These are phyloP conservation scores for Camponotus fellah DNA, from an alignment of 2,888 invertebrate genomes.

Conservation along the genomic window DNA sequence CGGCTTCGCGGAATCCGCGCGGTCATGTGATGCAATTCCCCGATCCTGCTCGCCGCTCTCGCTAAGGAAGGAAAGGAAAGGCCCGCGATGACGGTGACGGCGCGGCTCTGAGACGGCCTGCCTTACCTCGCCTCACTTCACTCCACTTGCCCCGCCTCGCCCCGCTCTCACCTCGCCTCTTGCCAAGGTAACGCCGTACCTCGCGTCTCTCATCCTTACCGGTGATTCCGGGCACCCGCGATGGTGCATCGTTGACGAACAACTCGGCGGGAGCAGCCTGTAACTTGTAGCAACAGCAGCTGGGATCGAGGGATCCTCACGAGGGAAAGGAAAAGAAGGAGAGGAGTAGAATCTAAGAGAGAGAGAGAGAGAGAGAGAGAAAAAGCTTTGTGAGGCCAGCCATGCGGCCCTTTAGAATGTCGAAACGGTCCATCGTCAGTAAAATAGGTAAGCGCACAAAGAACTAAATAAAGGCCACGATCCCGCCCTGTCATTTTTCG, in stretches of 20 bases:
- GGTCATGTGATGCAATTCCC: slow-evolving; percentile 7
- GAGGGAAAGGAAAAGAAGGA: not conserved
- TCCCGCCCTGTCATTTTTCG: slow-evolving; percentile 15
- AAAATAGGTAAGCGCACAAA: slow-evolving; percentile 58
- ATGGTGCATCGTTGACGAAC: slow-evolving; percentile 20
- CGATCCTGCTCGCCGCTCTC: not conserved
- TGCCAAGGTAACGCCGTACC: not conserved
- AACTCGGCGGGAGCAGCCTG: slow-evolving; percentile 24
- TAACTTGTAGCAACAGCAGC: slow-evolving; percentile 7
- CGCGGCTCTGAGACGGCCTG: slow-evolving; percentile 11
- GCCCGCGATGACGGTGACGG: slow-evolving; percentile 8
- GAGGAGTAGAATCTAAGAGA: not conserved
- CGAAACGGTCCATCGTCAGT: slow-evolving; percentile 6
- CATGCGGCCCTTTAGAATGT: slow-evolving; percentile 51
- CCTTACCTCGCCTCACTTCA: not conserved
- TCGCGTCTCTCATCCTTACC: not conserved
- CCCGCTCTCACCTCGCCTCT: not conserved
- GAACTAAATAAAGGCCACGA: not conserved
- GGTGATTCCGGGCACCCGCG: not conserved
- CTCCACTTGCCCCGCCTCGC: not conserved
- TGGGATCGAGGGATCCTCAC: slow-evolving; percentile 9
- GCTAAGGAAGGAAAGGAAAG: slow-evolving; percentile 7
- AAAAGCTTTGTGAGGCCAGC: not conserved
- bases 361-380: not conserved
- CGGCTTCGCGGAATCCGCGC: not conserved